These are phyloP conservation scores for Centropus unirufus DNA, from an alignment of 2,113 vertebrate species.

Conservation along the genomic window DNA sequence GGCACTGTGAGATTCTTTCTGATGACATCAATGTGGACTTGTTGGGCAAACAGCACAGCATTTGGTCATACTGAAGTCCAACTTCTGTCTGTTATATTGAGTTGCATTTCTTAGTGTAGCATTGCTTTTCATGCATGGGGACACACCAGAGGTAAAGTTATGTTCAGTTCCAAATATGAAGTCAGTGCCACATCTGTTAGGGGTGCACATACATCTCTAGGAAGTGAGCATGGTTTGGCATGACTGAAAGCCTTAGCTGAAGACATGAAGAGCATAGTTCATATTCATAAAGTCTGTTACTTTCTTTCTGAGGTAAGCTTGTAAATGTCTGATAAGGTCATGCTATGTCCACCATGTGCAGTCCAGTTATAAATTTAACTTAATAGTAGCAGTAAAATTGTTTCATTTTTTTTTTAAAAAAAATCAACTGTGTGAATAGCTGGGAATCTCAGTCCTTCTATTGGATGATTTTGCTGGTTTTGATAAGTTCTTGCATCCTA, in stretches of 20 bases:
- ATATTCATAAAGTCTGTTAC: background rate
- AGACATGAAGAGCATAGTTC: background rate
- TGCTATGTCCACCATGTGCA: background rate
- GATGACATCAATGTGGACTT: accelerated
- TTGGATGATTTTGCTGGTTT: background rate
- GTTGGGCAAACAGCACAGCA: background rate
- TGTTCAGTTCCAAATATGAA: background rate
- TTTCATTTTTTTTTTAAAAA: background rate
- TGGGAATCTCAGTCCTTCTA: background rate
- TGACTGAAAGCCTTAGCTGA: background rate
- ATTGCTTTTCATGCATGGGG: background rate
- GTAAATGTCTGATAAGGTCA: background rate
- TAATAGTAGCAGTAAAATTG: background rate
- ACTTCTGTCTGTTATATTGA: background rate
- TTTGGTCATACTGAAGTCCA: background rate
- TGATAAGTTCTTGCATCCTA: background rate
- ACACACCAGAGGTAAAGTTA: background rate
- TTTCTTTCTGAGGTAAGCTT: background rate
- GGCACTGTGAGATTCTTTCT: background rate
- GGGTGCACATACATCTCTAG: background rate
- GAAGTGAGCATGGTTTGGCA: background rate
- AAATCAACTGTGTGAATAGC: background rate
- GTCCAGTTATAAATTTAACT: background rate
- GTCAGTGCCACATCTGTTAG: accelerated
- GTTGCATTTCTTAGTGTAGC: background rate